These are phyloP conservation scores for Peromyscus attwateri DNA, from an alignment of 2,797 vertebrate genomes.

Conservation along the genomic window DNA sequence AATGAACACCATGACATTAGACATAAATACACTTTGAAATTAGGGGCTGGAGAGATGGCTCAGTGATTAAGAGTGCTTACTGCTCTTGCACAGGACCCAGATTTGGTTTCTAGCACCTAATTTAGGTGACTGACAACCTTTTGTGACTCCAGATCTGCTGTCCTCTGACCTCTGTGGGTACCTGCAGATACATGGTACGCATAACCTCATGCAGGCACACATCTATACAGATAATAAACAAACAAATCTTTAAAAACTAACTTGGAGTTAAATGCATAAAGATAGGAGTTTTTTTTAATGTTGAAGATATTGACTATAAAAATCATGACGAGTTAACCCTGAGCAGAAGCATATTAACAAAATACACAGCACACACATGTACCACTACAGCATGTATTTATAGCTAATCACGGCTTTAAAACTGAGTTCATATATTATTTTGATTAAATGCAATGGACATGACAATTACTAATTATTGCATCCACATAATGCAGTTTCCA, in stretches of 20 bases:
- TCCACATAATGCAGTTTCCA: neutral
- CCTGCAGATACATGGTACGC: neutral
- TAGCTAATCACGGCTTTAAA: neutral
- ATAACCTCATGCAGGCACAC: neutral
- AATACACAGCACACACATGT: neutral
- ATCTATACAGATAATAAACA: neutral
- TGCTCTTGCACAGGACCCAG: neutral
- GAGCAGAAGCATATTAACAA: conserved; percentile 2
- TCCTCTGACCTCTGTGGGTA: neutral
- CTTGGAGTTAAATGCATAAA: neutral
- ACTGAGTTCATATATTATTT: neutral
- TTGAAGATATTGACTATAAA: neutral
- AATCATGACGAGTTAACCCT: neutral
- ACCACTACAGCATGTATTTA: neutral
- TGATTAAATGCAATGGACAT: conserved; percentile 53
- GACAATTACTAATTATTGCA: neutral
- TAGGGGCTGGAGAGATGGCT: neutral
- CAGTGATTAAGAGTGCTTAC: neutral
- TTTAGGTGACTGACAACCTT: neutral
- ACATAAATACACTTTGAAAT: conserved; percentile 5
- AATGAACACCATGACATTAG: neutral
- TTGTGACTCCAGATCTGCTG: neutral
- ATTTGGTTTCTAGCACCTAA: neutral
- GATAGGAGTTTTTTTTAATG: conserved; percentile 1
- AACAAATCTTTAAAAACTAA: neutral